A percentile compares a stretch with the other conserved stretches of the same genome.
Evolutionary conservation across 2,113 vertebrate genomes (phyloP).

Genomic region (Pongo pygmaeus): DNA sequence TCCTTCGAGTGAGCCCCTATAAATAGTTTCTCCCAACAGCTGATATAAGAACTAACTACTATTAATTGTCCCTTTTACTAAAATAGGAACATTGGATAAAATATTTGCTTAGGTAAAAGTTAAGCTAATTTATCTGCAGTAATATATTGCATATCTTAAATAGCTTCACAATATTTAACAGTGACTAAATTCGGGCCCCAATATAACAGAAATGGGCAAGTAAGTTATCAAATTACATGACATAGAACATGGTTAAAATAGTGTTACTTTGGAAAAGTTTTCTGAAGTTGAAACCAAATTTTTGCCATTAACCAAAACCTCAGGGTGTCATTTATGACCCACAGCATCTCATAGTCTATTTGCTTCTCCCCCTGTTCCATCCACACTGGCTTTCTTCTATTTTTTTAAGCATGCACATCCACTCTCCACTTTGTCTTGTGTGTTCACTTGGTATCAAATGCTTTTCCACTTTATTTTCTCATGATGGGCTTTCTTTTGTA

Average conservation of each 20-base stretch:
- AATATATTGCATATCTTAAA: neutral
- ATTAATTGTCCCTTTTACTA: neutral
- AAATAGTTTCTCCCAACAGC: neutral
- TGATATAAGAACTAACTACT: neutral
- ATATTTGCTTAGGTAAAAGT: neutral
- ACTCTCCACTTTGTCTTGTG: neutral
- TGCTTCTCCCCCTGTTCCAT: neutral
- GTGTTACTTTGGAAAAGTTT: neutral
- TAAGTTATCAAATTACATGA: neutral
- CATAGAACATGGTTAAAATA: neutral
- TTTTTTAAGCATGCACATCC: neutral
- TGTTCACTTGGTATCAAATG: neutral
- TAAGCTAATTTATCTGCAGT: neutral
- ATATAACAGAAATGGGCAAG: neutral
- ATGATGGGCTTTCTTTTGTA: neutral
- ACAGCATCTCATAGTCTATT: neutral
- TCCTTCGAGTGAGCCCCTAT: neutral
- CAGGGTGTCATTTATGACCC: neutral
- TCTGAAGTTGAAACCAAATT: neutral
- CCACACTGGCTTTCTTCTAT: neutral
- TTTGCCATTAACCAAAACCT: neutral
- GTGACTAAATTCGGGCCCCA: neutral
- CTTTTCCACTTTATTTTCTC: neutral
- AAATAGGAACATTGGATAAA: neutral
- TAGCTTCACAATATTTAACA: neutral